phyloP scores from a whole-genome alignment of 2,113 vertebrate genomes.

The Corvus cornix region DNA sequence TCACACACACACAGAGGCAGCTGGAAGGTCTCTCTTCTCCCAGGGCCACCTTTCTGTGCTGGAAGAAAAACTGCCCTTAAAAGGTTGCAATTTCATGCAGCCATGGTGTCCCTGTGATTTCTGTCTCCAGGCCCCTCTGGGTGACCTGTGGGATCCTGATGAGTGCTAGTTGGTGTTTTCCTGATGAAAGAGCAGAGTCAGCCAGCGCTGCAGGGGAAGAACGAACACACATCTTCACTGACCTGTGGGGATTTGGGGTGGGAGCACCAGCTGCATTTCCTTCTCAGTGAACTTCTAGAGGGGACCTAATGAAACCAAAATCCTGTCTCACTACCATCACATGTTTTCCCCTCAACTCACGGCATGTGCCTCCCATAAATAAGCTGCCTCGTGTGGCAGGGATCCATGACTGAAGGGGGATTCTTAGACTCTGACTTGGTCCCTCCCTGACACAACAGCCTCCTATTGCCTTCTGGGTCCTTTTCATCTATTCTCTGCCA shows the following conservation, averaged over 20 bases:
- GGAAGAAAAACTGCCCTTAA: background rate
- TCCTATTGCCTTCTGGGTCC: background rate
- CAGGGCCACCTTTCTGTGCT: background rate
- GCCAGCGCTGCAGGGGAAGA: rapidly evolving
- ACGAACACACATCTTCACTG: rapidly evolving
- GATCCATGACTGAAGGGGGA: background rate
- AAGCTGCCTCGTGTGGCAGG: rapidly evolving
- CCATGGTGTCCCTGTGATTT: rapidly evolving
- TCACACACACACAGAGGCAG: rapidly evolving
- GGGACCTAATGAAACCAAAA: background rate
- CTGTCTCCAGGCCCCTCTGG: background rate
- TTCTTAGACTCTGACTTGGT: background rate
- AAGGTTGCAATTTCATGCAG: background rate
- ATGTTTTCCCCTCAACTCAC: background rate
- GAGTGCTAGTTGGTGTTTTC: background rate
- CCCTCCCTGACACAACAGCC: background rate
- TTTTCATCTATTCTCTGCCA: background rate
- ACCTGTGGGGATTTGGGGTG: background rate
- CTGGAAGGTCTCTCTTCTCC: background rate
- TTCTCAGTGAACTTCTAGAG: background rate
- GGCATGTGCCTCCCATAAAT: background rate
- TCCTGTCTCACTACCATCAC: rapidly evolving
- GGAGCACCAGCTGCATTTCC: background rate
- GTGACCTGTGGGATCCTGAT: background rate
- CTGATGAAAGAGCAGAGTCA: rapidly evolving